A percentile compares a stretch with the other conserved stretches of the same genome.
These are phyloP conservation scores for Punctoribates punctum DNA, from an alignment of 2,888 invertebrate genomes.

Conservation along the genomic window DNA sequence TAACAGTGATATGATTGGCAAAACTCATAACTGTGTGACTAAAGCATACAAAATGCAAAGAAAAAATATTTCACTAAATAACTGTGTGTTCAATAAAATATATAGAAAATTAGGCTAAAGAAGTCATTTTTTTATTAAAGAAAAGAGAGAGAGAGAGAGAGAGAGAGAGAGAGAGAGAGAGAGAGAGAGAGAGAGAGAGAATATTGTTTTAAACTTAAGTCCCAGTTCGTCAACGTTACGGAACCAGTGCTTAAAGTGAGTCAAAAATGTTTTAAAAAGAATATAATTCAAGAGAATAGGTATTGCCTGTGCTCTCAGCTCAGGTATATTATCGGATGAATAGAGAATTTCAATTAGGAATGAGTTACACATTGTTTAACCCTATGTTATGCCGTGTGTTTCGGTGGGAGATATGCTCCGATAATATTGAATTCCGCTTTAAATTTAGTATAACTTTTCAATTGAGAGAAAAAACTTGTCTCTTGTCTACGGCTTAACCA, in stretches of 20 bases:
- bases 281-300: not conserved
- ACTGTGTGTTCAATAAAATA: conserved; percentile 8
- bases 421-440: conserved; percentile 35
- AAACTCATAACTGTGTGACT: not conserved
- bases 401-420: conserved; percentile 29
- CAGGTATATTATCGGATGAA: conserved; percentile 11
- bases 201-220: not conserved
- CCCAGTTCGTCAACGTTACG: conserved; percentile 23
- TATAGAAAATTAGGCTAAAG: conserved; percentile 33
- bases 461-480: not conserved
- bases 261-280: not conserved
- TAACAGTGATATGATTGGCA: conserved; percentile 7
- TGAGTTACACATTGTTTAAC: conserved; percentile 24
- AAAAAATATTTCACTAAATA: not conserved
- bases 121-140: conserved; percentile 3
- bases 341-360: conserved; percentile 25
- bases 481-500: no score
- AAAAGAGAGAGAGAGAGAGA: not conserved
- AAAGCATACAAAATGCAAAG: not conserved
- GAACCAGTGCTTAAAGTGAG: not conserved
- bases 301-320: not conserved
- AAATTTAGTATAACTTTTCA: not conserved
- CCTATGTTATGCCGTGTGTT: not conserved
- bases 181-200: conserved; percentile 20
- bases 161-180: conserved; percentile 16